Conservation (phyloP, 2,113 vertebrate genomes). For the Fulica atra region DNA sequence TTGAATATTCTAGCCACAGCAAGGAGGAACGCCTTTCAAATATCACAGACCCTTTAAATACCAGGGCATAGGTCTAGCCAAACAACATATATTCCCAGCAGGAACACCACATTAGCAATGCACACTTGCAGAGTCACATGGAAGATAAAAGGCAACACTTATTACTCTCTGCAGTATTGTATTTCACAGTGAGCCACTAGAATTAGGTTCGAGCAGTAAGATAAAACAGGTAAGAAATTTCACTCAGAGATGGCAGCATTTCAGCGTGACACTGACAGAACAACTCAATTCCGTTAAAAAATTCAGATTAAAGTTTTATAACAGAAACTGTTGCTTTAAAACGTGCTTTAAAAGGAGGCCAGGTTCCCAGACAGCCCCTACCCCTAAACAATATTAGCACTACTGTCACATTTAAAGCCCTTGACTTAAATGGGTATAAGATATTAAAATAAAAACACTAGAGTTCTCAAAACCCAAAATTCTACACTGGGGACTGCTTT, state of each 20-base stretch:
- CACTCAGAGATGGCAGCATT: background rate
- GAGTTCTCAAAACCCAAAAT: background rate
- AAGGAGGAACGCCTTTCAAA: background rate
- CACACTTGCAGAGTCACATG: background rate
- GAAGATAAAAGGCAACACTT: background rate
- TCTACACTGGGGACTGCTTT: background rate
- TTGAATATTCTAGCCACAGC: background rate
- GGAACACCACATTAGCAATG: background rate
- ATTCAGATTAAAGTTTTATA: background rate
- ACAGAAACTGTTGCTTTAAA: background rate
- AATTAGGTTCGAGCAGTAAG: background rate
- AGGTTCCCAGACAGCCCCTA: background rate
- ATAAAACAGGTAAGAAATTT: background rate
- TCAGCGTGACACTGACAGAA: background rate
- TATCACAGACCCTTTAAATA: background rate
- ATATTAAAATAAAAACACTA: background rate
- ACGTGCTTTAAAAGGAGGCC: no score
- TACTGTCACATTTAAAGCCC: background rate
- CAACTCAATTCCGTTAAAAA: background rate
- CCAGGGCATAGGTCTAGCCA: background rate
- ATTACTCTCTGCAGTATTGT: background rate
- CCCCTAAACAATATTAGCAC: background rate
- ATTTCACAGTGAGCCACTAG: background rate
- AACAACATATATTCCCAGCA: background rate
- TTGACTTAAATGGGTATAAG: background rate